These are phyloP conservation scores for Esox niger DNA, from an alignment of 2,113 vertebrate genomes.

Conservation along the genomic window DNA sequence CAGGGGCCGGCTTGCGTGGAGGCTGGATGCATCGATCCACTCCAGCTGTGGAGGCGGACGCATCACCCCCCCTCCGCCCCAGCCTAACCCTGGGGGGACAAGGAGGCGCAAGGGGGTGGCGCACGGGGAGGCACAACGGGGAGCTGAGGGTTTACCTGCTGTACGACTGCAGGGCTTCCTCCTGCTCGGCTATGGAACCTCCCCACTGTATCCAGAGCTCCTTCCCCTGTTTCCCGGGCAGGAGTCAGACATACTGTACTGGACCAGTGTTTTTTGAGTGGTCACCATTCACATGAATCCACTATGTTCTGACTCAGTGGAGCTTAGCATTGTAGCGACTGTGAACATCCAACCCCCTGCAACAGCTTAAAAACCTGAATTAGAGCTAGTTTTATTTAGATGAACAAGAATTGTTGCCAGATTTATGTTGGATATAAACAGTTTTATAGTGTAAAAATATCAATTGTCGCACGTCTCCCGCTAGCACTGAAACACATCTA, in stretches of 20 bases:
- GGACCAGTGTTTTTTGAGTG: background rate
- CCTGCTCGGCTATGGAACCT: constrained; percentile 31
- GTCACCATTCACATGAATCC: background rate
- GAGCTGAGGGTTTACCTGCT: constrained; percentile 38
- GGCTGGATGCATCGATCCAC: constrained; percentile 63
- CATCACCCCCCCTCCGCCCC: background rate
- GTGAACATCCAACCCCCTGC: background rate
- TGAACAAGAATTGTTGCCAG: no score
- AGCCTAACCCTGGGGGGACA: constrained; percentile 37
- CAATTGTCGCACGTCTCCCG: no score
- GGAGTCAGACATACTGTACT: constrained; percentile 10
- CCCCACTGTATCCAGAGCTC: background rate
- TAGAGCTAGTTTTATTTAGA: no score
- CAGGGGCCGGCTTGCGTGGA: constrained; percentile 60
- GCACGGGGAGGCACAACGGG: constrained; percentile 28
- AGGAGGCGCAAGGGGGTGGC: constrained; percentile 23
- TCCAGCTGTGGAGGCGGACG: constrained; percentile 64
- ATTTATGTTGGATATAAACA: no score
- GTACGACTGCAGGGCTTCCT: constrained; percentile 40
- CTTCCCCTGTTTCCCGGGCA: background rate
- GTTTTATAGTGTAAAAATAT: no score
- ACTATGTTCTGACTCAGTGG: background rate
- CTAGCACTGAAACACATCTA: no score
- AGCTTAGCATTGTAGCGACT: background rate
- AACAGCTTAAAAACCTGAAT: background rate